Evolutionary conservation across 1,140 invertebrate species (phyloP).

Genomic region (Trichonephila clavata): DNA sequence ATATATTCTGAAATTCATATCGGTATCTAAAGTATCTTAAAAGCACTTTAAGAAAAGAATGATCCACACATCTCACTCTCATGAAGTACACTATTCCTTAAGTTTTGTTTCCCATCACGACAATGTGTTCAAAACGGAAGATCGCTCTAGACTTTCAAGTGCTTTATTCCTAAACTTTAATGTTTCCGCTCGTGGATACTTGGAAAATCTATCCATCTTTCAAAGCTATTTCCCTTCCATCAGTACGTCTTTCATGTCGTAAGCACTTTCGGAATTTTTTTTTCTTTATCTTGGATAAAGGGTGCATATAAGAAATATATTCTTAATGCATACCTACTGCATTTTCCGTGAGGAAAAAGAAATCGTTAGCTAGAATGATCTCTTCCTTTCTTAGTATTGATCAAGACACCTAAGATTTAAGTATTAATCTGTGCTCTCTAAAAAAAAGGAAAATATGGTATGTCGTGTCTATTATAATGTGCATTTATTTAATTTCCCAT

Average conservation of each 20-base stretch:
- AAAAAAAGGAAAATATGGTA: too few relatives aligned
- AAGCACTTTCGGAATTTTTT: not conserved
- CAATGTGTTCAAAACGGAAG: not conserved
- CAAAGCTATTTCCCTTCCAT: not conserved
- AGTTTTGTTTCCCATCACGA: not conserved
- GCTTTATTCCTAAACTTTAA: not conserved
- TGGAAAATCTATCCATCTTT: slow-evolving; percentile 11
- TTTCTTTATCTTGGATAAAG: not conserved
- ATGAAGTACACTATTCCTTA: not conserved
- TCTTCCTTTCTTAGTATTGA: too few relatives aligned
- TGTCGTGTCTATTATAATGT: too few relatives aligned
- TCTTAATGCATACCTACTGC: not conserved
- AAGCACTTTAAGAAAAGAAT: too few relatives aligned
- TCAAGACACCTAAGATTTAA: too few relatives aligned
- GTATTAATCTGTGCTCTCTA: too few relatives aligned
- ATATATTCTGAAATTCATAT: not conserved
- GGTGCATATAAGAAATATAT: not conserved
- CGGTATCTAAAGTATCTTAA: not conserved
- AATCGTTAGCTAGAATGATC: too few relatives aligned
- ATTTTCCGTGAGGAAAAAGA: too few relatives aligned
- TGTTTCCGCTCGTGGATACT: not conserved
- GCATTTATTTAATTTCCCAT: too few relatives aligned
- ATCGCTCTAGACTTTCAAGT: not conserved
- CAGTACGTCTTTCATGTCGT: not conserved
- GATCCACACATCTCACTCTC: not conserved